Base-by-base conservation (phyloP, 2,113 vertebrate genomes). In the Orthonyx spaldingii region DNA sequence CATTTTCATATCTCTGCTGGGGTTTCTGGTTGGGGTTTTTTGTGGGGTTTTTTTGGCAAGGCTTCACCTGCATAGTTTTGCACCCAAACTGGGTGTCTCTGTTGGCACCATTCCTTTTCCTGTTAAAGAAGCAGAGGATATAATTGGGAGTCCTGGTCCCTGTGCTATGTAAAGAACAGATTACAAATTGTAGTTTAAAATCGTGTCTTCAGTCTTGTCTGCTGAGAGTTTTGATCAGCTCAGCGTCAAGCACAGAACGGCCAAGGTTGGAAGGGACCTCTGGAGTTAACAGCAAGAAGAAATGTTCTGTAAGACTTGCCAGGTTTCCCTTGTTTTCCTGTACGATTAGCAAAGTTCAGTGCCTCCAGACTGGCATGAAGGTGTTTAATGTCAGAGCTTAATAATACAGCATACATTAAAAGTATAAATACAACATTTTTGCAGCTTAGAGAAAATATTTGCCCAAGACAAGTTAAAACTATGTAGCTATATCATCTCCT, bases 381-480 rank as follows among this genome's bases (percentile, higher is more conserved):
- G 95, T 97, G 93, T 97, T 97, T 97, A 97, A 97, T 97, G 96
- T 96, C 96, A 96, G 86, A 92, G 92, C 80, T 95, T 95, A 93
- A 94, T 94, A 97, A 89, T 74, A 92, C 64, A 92, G 91, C 95
- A 96, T 96, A 94, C 88, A 93, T 96, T 96, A 93, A 93, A 93
- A 93, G 76, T 93, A 97, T 86, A 96, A 96, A 97, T 94, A 88
- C 94, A 97, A 86, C 83, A 53, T 95, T 94, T 95, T 94, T 95
- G 71, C 35, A 78, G 93, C 79, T 96, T 65, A 88, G 70, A 76
- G 75, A 91, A 96, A 97, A 95, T 96, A 95, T 96, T 97, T 97
- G 75, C 78, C 59, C 79, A 96, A 87, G 82, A 85, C 24, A 41
- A 94, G 93, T 82, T 94, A 96, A 87, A 94, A 93, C 78, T 79